phyloP scores from a whole-genome alignment of 2,888 invertebrate species.

The Apodemia duryi region DNA sequence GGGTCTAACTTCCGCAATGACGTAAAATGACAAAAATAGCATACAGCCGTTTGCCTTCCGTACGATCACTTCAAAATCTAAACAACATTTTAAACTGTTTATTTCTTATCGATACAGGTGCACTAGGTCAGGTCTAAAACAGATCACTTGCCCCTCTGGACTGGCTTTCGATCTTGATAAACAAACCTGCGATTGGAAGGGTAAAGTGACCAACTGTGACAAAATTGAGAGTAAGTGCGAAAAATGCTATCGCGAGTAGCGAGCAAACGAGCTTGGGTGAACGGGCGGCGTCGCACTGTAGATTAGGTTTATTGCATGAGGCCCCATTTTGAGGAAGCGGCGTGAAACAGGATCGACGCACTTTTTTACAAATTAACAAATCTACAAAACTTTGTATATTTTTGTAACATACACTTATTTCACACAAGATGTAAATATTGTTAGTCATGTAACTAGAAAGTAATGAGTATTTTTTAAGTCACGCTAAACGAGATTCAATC shows the following conservation, averaged over 20 bases:
- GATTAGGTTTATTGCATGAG: slow-evolving; percentile 73
- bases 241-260: slow-evolving; percentile 71
- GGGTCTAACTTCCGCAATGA: slow-evolving; percentile 61
- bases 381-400: slow-evolving; percentile 11
- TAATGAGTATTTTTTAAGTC: slow-evolving; percentile 9
- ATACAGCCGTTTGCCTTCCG: slow-evolving; percentile 55
- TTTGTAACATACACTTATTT: slow-evolving; percentile 13
- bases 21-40: slow-evolving; percentile 37
- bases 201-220: slow-evolving; percentile 98
- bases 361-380: slow-evolving; percentile 53
- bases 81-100: slow-evolving; percentile 62
- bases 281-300: slow-evolving; percentile 76
- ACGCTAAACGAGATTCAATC: slow-evolving; percentile 7
- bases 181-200: slow-evolving; percentile 99
- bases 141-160: slow-evolving; percentile 97
- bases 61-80: slow-evolving; percentile 61
- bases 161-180: slow-evolving; percentile 98
- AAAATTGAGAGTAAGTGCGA: slow-evolving; percentile 96
- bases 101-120: slow-evolving; percentile 86
- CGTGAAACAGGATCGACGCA: slow-evolving; percentile 47
- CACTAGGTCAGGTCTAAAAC: slow-evolving; percentile 97
- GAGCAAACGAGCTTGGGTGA: slow-evolving; percentile 75
- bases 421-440: slow-evolving; percentile 3
- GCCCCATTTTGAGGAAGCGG: slow-evolving; percentile 58
- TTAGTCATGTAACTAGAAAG: slow-evolving; percentile 12